Evolutionary conservation across 2,888 invertebrate genomes (phyloP), one percentile per base, ranked within the genome.

Genomic region (Hemaris fuciformis): DNA sequence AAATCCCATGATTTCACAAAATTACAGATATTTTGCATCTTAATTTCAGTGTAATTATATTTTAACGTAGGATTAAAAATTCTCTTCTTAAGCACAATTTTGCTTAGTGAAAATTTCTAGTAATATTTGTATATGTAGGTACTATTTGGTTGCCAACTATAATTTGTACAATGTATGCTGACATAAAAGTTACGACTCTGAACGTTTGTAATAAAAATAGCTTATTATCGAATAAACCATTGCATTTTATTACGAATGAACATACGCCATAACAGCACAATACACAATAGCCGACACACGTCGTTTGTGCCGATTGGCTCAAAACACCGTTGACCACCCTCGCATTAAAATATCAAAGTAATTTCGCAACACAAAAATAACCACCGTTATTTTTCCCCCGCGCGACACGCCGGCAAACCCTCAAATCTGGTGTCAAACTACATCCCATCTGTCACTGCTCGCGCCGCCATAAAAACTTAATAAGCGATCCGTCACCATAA

Each of bases 401-500:
- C 27, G 22, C 45, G 18, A 56, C 42, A 25, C 62, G 38, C 38
- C 46, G 46, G 27, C 38, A 42, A 56, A 59, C 85, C 87, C 88
- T 84, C 88, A 85, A 84, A 84, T 86, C 88, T 88, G 90, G 90
- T 91, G 89, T 91, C 91, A 89, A 88, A 82, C 89, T 89, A 87
- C 90, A 88, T 79, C 90, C 82, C 91, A 91, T 92, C 92, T 91
- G 91, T 91, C 90, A 89, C 85, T 84, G 81, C 77, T 66, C 70
- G 74, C 72, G 76, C 76, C 73, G 79, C 85, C 85, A 89, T 91
- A 90, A 91, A 92, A 91, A 90, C 91, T 88, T 91, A 91, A 91
- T 91, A 91, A 91, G 87, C 86, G 88, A 91, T 92, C 88, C 84
- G 91, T 92, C 92, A 92, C 92, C 91, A 92, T 92, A 91, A 91